Percentiles rank a stretch among this genome's conserved stretches.
Evolutionary conservation across 2,113 vertebrate species (phyloP).

Genomic region (Cricetomys ansorgei): DNA sequence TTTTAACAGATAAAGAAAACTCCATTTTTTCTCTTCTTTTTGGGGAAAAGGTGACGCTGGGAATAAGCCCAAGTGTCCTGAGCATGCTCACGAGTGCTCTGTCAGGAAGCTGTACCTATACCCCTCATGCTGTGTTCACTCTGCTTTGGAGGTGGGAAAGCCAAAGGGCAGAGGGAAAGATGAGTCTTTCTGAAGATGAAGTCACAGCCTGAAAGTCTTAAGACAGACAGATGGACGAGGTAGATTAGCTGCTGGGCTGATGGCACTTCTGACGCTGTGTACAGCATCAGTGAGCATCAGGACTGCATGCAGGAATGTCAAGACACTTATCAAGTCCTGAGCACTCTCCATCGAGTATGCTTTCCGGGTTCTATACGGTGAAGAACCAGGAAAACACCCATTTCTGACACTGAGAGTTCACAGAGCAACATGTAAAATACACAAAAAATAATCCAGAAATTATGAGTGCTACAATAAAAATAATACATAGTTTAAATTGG

Average conservation of each 20-base stretch:
- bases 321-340: neutral
- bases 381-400: conserved; percentile 8
- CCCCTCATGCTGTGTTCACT: neutral
- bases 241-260: neutral
- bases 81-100: neutral
- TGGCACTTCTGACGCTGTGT: neutral
- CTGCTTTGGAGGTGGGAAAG: neutral
- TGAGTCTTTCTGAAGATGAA: neutral
- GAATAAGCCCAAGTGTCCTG: too few relatives aligned
- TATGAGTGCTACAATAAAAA: neutral
- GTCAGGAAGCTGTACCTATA: fast-evolving
- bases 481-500: neutral
- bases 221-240: neutral
- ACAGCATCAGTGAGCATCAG: neutral
- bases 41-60: too few relatives aligned
- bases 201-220: neutral
- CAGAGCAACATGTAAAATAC: neutral
- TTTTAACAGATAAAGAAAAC: too few relatives aligned
- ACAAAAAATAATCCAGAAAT: neutral
- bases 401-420: neutral
- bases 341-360: neutral
- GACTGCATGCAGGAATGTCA: neutral
- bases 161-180: neutral
- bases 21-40: neutral
- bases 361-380: neutral